Evolutionary conservation across 2,888 invertebrate genomes (phyloP).

Genomic region (Cepaea hortensis): DNA sequence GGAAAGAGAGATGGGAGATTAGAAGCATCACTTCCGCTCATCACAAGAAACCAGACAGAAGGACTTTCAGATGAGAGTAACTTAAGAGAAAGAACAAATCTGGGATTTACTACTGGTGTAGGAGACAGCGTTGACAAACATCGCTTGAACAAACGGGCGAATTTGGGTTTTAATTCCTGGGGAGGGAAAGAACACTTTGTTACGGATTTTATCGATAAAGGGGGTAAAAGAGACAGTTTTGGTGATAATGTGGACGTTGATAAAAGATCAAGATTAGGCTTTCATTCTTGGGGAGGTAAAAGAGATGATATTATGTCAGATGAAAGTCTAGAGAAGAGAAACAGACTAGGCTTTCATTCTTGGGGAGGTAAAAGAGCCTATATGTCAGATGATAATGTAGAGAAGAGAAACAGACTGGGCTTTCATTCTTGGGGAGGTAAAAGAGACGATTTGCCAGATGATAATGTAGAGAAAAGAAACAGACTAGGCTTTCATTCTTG

Average conservation of each 20-base stretch:
- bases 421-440: constrained; percentile 23
- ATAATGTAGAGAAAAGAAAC: neutral
- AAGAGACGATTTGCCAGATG: neutral
- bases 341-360: constrained; percentile 8
- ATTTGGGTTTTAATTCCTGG: constrained; percentile 26
- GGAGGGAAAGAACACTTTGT: neutral
- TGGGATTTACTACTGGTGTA: constrained; percentile 22
- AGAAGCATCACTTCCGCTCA: too few relatives aligned
- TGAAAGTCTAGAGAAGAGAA: neutral
- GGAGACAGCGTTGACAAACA: neutral
- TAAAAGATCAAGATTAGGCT: neutral
- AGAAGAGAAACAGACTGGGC: constrained; percentile 10
- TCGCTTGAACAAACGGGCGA: neutral
- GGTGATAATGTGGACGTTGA: neutral
- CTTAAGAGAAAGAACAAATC: neutral
- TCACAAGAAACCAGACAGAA: too few relatives aligned
- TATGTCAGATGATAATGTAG: neutral
- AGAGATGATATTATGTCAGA: neutral
- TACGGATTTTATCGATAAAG: too few relatives aligned
- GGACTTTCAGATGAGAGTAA: neutral
- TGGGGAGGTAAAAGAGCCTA: constrained; percentile 16
- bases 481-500: constrained; percentile 13
- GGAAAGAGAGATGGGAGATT: neutral
- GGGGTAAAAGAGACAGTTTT: neutral
- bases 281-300: constrained; percentile 29